Percentiles rank a stretch among this genome's conserved stretches.
Evolutionary conservation across 2,888 invertebrate genomes (phyloP).

Genomic region (Hypercompe scribonia): DNA sequence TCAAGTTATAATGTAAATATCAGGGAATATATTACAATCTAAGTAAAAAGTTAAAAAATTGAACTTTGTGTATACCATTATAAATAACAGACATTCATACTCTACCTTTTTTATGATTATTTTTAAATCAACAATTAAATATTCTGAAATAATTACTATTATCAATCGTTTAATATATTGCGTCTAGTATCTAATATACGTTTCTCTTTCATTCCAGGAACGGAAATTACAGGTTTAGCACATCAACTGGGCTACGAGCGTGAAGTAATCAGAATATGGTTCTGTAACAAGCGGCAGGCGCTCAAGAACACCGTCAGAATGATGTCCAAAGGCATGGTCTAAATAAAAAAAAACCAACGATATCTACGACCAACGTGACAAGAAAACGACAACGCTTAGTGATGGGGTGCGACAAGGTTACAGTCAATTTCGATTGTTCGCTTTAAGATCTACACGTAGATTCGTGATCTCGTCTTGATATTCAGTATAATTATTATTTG

Average conservation of each 20-base stretch:
- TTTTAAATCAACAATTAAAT: no score
- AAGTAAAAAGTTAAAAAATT: no score
- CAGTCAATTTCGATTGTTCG: slow-evolving; percentile 62
- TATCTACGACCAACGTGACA: slow-evolving; percentile 16
- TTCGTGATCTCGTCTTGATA: slow-evolving; percentile 61
- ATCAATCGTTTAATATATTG: background rate
- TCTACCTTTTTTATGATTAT: no score
- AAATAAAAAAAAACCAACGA: slow-evolving; percentile 58
- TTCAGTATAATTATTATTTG: slow-evolving; percentile 59
- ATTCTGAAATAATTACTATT: no score
- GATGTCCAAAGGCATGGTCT: slow-evolving; percentile 96
- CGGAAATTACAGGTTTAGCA: slow-evolving; percentile 98
- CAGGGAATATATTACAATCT: no score
- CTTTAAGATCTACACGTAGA: slow-evolving; percentile 66
- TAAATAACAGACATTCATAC: no score
- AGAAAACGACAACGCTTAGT: slow-evolving; percentile 46
- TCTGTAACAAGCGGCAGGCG: slow-evolving; percentile 99
- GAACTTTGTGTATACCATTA: no score
- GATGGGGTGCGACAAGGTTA: slow-evolving; percentile 56
- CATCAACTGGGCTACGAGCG: slow-evolving; percentile 98
- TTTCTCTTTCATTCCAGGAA: slow-evolving; percentile 88
- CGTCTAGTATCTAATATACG: slow-evolving; percentile 14
- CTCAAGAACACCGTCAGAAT: slow-evolving; percentile 98
- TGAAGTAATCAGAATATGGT: slow-evolving; percentile 99
- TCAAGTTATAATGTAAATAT: no score